Conservation (phyloP, 2,113 vertebrate genomes). For the Hystrix cristata region DNA sequence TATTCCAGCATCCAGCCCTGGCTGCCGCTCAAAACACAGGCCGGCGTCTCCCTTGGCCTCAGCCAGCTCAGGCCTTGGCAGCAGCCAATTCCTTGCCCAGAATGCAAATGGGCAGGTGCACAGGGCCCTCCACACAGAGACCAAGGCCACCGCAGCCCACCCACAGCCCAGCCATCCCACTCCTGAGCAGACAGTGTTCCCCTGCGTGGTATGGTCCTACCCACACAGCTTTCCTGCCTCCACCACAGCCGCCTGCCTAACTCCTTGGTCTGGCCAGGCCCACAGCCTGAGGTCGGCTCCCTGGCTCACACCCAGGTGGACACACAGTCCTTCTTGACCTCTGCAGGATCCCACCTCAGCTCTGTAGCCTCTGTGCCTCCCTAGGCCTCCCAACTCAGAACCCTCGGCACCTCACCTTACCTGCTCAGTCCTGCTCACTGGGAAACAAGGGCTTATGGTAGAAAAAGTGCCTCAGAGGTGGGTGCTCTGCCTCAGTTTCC, state of each 20-base stretch:
- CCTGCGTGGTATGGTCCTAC: neutral
- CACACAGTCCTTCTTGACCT: neutral
- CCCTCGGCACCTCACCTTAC: neutral
- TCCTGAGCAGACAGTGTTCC: accelerated
- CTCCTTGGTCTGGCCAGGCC: neutral
- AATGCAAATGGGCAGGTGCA: slow-evolving; percentile 89
- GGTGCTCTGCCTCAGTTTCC: neutral
- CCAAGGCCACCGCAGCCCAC: neutral
- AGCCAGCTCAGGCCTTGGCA: slow-evolving; percentile 63
- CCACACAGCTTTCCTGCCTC: neutral
- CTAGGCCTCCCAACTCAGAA: neutral
- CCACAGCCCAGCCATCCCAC: neutral
- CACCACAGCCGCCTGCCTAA: neutral
- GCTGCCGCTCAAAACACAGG: slow-evolving; percentile 90
- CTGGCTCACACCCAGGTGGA: neutral
- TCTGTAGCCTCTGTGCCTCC: neutral
- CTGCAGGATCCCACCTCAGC: neutral
- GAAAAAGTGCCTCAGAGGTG: too few species aligned
- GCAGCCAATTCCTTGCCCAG: slow-evolving; percentile 85
- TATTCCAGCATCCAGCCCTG: slow-evolving; percentile 90
- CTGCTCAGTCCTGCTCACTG: neutral
- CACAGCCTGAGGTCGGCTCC: neutral
- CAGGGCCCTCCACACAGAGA: slow-evolving; percentile 54
- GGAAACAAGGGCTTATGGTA: neutral
- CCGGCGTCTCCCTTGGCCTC: slow-evolving; percentile 83